Conservation (phyloP, 1,140 invertebrate species). For the Brachionus rubens region DNA sequence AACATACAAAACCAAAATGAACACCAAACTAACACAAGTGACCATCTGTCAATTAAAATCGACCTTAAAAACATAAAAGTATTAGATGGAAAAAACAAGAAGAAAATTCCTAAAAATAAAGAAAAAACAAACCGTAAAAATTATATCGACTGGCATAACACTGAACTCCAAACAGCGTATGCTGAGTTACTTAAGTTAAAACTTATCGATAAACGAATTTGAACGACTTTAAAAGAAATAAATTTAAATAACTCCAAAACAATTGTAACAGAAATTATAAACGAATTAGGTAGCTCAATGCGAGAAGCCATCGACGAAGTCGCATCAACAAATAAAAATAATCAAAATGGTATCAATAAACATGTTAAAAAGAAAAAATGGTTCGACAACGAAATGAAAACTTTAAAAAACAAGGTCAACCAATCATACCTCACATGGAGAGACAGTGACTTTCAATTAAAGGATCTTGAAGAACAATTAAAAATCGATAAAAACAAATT, state of each 20-base stretch:
- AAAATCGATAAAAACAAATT: conserved; percentile 5
- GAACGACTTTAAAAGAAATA: background rate
- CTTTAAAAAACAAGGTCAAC: background rate
- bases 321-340: background rate
- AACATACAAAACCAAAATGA: background rate
- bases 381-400: conserved; percentile 19
- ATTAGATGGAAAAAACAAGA: background rate
- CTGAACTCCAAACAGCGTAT: background rate
- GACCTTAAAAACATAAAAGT: conserved; percentile 8
- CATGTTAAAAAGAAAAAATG: background rate
- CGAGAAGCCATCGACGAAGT: background rate
- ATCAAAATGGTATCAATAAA: background rate
- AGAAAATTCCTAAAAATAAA: background rate
- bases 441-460: background rate
- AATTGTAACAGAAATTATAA: background rate
- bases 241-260: background rate
- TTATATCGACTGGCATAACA: background rate
- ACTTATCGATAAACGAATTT: background rate
- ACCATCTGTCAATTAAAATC: background rate
- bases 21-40: background rate
- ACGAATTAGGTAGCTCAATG: conserved; percentile 5
- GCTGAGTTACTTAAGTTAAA: background rate
- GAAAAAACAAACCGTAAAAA: background rate
- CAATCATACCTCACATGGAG: background rate
- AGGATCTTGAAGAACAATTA: background rate